Conservation (phyloP, 2,888 invertebrate species). For the Lymantria monacha region DNA sequence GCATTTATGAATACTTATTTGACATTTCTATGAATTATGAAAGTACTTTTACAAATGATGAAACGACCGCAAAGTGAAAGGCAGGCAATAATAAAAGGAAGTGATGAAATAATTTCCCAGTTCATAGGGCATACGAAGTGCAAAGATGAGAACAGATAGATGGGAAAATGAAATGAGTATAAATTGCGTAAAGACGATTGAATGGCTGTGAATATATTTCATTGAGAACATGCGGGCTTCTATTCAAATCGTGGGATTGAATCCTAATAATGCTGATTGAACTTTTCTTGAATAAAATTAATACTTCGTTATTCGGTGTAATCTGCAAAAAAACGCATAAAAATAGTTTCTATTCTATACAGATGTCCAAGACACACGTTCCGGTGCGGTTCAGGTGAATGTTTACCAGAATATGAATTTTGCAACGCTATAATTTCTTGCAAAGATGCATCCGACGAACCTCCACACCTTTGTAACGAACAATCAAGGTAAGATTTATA, state of each 20-base stretch:
- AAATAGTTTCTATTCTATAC: constrained; percentile 19
- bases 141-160: not conserved
- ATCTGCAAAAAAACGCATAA: too few relatives aligned
- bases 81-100: not conserved
- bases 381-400: constrained; percentile 92
- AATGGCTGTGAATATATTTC: constrained; percentile 7
- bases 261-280: constrained; percentile 16
- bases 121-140: constrained; percentile 6
- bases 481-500: constrained; percentile 66
- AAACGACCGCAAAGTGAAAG: not conserved
- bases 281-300: not conserved
- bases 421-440: constrained; percentile 95
- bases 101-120: not conserved
- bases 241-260: constrained; percentile 21
- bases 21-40: too few relatives aligned
- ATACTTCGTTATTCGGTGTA: too few relatives aligned
- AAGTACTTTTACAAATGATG: not conserved
- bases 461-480: constrained; percentile 88
- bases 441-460: constrained; percentile 94
- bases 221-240: constrained; percentile 1
- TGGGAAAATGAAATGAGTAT: constrained; percentile 4
- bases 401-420: constrained; percentile 94
- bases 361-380: constrained; percentile 92
- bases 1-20: too few relatives aligned
- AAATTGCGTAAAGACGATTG: constrained; percentile 2